Percentiles rank a stretch among this genome's conserved stretches.
Conservation (phyloP, 2,113 vertebrate genomes). For the Lampris megalopsis region DNA sequence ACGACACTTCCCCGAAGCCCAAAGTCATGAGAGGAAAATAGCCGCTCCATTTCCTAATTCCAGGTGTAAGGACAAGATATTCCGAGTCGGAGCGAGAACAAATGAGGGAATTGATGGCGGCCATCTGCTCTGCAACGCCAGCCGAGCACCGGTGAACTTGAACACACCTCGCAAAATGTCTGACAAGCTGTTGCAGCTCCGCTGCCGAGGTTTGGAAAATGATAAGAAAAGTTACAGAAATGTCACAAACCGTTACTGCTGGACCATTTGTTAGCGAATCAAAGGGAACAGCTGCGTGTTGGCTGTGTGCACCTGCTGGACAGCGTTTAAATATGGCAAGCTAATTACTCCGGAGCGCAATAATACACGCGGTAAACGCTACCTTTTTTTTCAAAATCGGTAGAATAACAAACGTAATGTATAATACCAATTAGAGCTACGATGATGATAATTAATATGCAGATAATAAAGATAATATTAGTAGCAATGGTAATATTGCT, state of each 20-base stretch:
- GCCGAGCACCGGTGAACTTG: constrained; percentile 90
- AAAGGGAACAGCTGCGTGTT: not conserved
- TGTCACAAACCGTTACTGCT: not conserved
- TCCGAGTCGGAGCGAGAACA: constrained; percentile 75
- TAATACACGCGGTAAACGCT: not conserved
- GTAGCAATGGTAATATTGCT: constrained; percentile 21
- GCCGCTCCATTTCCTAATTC: constrained; percentile 85
- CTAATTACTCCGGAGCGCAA: constrained; percentile 10
- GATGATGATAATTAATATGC: constrained; percentile 25
- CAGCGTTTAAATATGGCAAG: constrained; percentile 1
- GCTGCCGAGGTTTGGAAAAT: constrained; percentile 34
- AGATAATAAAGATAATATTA: constrained; percentile 23
- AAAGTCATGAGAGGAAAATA: constrained; percentile 78
- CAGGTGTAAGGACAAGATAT: constrained; percentile 94
- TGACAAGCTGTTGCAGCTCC: constrained; percentile 79
- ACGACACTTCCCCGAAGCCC: constrained; percentile 78
- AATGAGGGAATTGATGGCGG: constrained; percentile 94
- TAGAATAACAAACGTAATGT: no score
- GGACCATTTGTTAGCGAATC: not conserved
- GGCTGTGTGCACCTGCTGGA: constrained; percentile 9
- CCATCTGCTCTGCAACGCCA: constrained; percentile 94
- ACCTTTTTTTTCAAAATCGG: constrained; percentile 39
- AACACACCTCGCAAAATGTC: constrained; percentile 88
- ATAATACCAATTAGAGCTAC: no score
- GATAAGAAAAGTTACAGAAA: not conserved